A percentile compares a stretch with the other conserved stretches of the same genome.
phyloP scores from a whole-genome alignment of 2,113 vertebrate species.

The Eudyptes chrysolophus region DNA sequence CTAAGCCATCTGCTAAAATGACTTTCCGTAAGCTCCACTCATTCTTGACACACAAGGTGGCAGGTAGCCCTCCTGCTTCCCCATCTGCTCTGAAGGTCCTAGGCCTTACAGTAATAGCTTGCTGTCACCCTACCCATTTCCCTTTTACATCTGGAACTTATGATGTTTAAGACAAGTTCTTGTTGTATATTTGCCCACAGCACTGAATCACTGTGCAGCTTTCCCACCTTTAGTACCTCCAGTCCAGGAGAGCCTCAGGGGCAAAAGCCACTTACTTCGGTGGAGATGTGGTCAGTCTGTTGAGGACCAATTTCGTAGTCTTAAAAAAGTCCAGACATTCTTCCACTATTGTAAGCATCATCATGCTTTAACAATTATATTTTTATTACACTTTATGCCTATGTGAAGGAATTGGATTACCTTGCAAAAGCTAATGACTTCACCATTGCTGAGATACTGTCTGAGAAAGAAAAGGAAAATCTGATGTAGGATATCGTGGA shows the following conservation, averaged over 20 bases:
- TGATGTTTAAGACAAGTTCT: background rate
- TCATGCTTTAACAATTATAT: background rate
- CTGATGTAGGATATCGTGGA: background rate
- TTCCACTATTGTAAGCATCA: background rate
- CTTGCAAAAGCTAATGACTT: background rate
- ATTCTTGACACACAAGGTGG: background rate
- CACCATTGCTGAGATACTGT: background rate
- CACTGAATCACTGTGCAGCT: background rate
- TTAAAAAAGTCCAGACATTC: background rate
- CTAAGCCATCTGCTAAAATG: background rate
- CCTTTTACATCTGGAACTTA: background rate
- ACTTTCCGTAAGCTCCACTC: background rate
- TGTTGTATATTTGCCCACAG: background rate
- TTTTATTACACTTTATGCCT: background rate
- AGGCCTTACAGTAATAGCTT: background rate
- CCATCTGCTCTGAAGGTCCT: background rate
- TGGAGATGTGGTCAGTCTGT: background rate
- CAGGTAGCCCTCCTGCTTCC: background rate
- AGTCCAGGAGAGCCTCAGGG: background rate
- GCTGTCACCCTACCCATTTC: background rate
- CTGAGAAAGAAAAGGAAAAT: background rate
- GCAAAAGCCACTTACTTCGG: background rate
- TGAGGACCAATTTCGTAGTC: background rate
- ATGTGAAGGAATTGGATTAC: background rate
- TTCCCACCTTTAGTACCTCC: background rate